Evolutionary conservation across 2,113 vertebrate species (phyloP), one percentile per base, ranked within the genome.

Genomic region (Macrotus californicus): DNA sequence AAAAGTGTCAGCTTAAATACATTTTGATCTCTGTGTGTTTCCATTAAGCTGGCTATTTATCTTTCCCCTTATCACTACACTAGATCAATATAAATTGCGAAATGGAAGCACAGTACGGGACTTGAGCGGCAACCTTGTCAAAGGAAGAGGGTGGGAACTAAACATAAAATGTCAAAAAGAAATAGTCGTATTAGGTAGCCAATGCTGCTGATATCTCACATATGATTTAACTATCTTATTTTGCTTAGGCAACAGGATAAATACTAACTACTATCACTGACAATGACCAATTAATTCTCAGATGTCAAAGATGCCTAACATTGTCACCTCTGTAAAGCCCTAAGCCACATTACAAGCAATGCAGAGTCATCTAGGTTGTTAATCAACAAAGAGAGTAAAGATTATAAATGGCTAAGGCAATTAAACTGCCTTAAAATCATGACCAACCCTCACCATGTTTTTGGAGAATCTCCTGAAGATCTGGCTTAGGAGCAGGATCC

Each of bases 391-490:
- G 84, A 39, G 73, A 75, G 24, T 18, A 82, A 75, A 77, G 56
- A 75, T 50, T 19, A 84, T 13, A 79, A 59, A 31, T 66, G 39
- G 69, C 59, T 59, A 75, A 50, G 61, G 61, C 13, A 31, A 43
- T 4, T 50, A 61, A 82, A 82, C 3, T 12, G 77, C 54, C 75
- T 86, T 54, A 34, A 69, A 87, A 64, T 56, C 26, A 8, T 82
- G 69, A 39, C 46, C 12, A 91, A 69, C 13, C 67, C 97, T 97
- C 92, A 99, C 99, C 99, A 93, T 98, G 98, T 97, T 99, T 99
- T 94, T 99, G 98, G 77, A 99, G 98, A 90, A 99, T 98, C 95
- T 99, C 98, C 16, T 99, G 99, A 36, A 99, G 98, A 93, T 99
- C 99, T 18, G 98, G 98, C 96, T 99, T 99, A 96, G 96, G 61